These are phyloP conservation scores for Helicoverpa armigera DNA, from an alignment of 1,140 invertebrate genomes.

Conservation along the genomic window DNA sequence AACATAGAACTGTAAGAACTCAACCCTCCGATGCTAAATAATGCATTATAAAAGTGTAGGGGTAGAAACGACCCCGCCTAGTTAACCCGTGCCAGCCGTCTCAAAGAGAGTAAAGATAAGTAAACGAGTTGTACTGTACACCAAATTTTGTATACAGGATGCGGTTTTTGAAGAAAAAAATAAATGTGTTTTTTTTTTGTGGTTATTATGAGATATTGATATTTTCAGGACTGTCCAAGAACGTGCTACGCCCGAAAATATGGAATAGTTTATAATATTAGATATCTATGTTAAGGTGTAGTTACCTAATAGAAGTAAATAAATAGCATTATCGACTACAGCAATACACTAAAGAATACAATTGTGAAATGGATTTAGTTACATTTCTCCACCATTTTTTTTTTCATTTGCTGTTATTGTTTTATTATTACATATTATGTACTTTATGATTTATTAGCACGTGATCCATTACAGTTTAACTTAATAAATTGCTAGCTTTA, in stretches of 20 bases:
- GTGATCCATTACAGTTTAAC: too few species aligned
- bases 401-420: too few species aligned
- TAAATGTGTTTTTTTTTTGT: not conserved
- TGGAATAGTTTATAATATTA: too few species aligned
- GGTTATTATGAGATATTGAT: not conserved
- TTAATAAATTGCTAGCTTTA: not conserved
- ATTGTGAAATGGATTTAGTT: too few species aligned
- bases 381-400: too few species aligned
- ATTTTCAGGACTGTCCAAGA: not conserved
- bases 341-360: too few species aligned
- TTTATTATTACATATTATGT: too few species aligned
- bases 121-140: constrained; percentile 59
- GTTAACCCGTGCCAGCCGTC: constrained; percentile 42
- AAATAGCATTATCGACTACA: too few species aligned
- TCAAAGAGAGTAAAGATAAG: constrained; percentile 73
- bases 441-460: too few species aligned
- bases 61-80: constrained; percentile 8
- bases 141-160: constrained; percentile 63
- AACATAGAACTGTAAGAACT: constrained; percentile 34
- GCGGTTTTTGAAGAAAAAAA: constrained; percentile 25
- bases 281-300: too few species aligned
- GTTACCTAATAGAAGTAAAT: too few species aligned
- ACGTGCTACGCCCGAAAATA: too few species aligned
- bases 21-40: constrained; percentile 52
- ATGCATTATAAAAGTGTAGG: constrained; percentile 67